phyloP scores from a whole-genome alignment of 2,888 invertebrate genomes.

The Tetropium fuscum region DNA sequence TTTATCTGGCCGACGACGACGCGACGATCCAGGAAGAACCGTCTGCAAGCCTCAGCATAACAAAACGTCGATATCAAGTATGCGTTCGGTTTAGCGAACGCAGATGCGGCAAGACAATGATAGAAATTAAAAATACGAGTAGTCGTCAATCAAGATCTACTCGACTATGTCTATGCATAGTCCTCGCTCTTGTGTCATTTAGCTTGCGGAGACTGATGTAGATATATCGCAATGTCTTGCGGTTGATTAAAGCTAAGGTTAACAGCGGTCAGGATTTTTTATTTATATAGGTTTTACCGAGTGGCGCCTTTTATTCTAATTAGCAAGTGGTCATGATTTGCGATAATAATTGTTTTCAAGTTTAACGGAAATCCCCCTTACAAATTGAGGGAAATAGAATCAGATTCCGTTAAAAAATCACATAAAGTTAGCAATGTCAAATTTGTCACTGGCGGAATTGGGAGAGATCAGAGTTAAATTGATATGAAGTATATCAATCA shows the following conservation, averaged over 20 bases:
- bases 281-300: neutral
- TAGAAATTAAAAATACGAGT: conserved; percentile 54
- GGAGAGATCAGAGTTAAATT: too few relatives aligned
- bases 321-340: too few relatives aligned
- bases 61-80: conserved; percentile 31
- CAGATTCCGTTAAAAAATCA: too few relatives aligned
- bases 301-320: conserved; percentile 15
- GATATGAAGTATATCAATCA: too few relatives aligned
- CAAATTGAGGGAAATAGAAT: too few relatives aligned
- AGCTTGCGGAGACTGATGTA: conserved; percentile 22
- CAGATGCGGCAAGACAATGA: conserved; percentile 49
- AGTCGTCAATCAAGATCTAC: conserved; percentile 55
- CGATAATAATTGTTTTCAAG: too few relatives aligned
- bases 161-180: conserved; percentile 32
- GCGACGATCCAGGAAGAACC: conserved; percentile 18
- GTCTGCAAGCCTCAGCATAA: conserved; percentile 12
- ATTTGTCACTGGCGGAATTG: too few relatives aligned
- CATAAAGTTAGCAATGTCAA: too few relatives aligned
- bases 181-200: conserved; percentile 23
- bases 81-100: conserved; percentile 31
- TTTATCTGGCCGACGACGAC: too few relatives aligned
- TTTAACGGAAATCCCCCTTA: too few relatives aligned
- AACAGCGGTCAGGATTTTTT: conserved; percentile 25
- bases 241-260: conserved; percentile 21
- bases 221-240: conserved; percentile 26